Evolutionary conservation across 2,113 vertebrate genomes (phyloP).

Genomic region (Copsychus sechellarum): DNA sequence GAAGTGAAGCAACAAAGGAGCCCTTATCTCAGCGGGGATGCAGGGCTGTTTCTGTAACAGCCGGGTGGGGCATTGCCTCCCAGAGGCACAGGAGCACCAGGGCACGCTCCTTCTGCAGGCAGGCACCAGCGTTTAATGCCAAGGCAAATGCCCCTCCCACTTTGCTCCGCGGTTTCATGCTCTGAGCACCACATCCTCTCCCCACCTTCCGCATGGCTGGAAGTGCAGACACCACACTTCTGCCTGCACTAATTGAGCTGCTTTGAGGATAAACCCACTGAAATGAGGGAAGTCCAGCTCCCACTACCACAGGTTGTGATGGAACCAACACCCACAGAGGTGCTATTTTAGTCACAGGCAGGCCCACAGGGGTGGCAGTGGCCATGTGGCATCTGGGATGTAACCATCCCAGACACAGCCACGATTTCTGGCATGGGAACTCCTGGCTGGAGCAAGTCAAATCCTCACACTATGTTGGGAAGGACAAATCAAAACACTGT

Average conservation of each 20-base stretch:
- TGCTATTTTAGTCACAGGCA: background rate
- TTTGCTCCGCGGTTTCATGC: background rate
- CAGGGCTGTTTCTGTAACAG: background rate
- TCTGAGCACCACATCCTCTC: background rate
- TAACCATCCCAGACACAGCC: background rate
- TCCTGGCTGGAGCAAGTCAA: background rate
- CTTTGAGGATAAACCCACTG: background rate
- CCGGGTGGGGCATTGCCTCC: rapidly evolving
- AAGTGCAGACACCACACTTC: background rate
- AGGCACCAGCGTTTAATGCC: rapidly evolving
- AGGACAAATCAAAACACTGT: background rate
- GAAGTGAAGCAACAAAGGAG: background rate
- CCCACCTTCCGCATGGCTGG: background rate
- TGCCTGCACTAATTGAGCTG: background rate
- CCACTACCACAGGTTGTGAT: background rate
- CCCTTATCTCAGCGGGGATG: background rate
- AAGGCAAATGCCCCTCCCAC: background rate
- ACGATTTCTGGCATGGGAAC: background rate
- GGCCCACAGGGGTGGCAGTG: background rate
- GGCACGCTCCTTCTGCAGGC: background rate
- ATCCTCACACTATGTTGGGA: background rate
- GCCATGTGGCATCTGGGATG: background rate
- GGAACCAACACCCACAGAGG: background rate
- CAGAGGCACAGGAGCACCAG: background rate
- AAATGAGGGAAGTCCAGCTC: background rate